These are phyloP conservation scores for Tetraneura akinire DNA, from an alignment of 1,140 invertebrate genomes.

Conservation along the genomic window DNA sequence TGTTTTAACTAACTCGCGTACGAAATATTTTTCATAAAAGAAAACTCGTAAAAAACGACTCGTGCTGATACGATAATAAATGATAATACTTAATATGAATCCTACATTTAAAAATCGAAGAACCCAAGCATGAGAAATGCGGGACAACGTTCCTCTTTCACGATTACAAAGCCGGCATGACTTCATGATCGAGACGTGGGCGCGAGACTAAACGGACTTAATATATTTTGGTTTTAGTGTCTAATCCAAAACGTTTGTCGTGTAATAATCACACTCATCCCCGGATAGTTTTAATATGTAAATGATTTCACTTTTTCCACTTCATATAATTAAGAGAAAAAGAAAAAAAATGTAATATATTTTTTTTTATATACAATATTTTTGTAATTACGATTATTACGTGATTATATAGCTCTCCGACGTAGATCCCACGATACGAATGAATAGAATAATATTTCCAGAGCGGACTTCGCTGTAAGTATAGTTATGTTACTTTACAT, in stretches of 20 bases:
- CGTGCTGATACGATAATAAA: no score
- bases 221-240: background rate
- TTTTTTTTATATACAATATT: conserved; percentile 16
- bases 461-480: conserved; percentile 9
- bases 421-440: conserved; percentile 22
- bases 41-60: no score
- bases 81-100: no score
- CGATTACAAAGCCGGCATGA: conserved; percentile 27
- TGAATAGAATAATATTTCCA: background rate
- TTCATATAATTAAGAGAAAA: background rate
- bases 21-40: no score
- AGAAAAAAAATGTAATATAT: background rate
- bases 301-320: conserved; percentile 47
- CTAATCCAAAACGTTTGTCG: conserved; percentile 4
- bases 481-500: background rate
- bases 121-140: conserved; percentile 33
- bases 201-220: background rate
- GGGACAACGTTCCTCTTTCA: background rate
- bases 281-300: conserved; percentile 7
- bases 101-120: conserved; percentile 34
- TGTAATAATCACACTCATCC: conserved; percentile 11
- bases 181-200: background rate
- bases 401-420: background rate
- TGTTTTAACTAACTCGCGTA: no score
- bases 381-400: background rate